Evolutionary conservation across 2,113 vertebrate species (phyloP).

Genomic region (Plecturocebus donacophilus): DNA sequence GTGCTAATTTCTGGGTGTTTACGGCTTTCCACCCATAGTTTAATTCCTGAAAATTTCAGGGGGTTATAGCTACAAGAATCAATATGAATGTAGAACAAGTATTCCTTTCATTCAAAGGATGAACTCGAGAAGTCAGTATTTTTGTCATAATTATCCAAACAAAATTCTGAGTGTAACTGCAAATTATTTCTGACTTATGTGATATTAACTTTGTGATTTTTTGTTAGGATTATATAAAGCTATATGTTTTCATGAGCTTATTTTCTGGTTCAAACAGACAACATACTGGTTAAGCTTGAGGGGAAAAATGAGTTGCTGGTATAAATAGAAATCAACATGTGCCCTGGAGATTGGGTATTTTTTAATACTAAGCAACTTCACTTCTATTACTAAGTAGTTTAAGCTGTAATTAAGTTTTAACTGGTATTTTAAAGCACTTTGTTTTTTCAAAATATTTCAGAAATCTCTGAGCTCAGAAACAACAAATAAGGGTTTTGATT

Average conservation of each 20-base stretch:
- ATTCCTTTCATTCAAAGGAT: slow-evolving; percentile 4
- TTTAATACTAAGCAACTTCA: slow-evolving; percentile 46
- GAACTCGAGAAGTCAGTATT: background rate
- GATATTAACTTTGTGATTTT: slow-evolving; percentile 10
- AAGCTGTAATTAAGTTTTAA: slow-evolving; percentile 46
- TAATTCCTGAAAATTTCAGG: slow-evolving; percentile 51
- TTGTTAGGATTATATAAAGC: slow-evolving; percentile 38
- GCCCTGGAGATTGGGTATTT: slow-evolving; percentile 3
- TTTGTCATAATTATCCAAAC: slow-evolving; percentile 49
- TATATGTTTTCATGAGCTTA: slow-evolving; percentile 43
- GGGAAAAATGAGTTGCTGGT: background rate
- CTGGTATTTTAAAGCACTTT: slow-evolving; percentile 45
- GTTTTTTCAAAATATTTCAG: slow-evolving; percentile 38
- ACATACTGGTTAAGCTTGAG: background rate
- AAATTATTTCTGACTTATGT: slow-evolving; percentile 49
- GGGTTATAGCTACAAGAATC: slow-evolving; percentile 46
- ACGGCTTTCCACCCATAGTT: background rate
- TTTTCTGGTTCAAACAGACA: slow-evolving; percentile 55
- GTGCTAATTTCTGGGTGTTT: slow-evolving; percentile 46
- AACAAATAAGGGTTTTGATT: slow-evolving; percentile 38
- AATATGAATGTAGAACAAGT: background rate
- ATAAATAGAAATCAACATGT: slow-evolving; percentile 40
- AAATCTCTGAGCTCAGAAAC: slow-evolving; percentile 56
- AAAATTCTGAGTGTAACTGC: slow-evolving; percentile 44
- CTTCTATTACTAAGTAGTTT: slow-evolving; percentile 40